phyloP scores from a whole-genome alignment of 1,140 invertebrate species.

The Ceratina australensis region DNA sequence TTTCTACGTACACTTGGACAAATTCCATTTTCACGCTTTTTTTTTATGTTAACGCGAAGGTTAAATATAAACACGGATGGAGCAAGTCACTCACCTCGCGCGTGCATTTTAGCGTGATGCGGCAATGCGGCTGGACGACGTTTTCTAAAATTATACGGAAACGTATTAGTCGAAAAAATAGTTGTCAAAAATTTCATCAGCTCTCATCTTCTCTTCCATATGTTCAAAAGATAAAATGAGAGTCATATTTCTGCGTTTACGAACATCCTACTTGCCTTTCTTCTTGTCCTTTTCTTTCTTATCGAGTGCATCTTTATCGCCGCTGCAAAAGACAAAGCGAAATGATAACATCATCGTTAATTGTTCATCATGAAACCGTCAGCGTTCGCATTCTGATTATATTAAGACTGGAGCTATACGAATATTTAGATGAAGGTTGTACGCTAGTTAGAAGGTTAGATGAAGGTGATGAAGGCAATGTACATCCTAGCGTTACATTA shows the following conservation, averaged over 20 bases:
- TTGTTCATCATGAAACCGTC: not conserved
- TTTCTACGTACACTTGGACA: not conserved
- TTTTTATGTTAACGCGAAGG: constrained; percentile 41
- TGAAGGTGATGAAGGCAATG: too few species aligned
- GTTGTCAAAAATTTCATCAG: not conserved
- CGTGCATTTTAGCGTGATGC: constrained; percentile 94
- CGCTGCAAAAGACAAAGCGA: constrained; percentile 65
- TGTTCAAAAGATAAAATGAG: not conserved
- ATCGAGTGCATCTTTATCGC: constrained; percentile 74
- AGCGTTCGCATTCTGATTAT: too few species aligned
- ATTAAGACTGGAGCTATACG: too few species aligned
- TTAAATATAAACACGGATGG: constrained; percentile 69
- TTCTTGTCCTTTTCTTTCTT: constrained; percentile 78
- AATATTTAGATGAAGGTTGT: too few species aligned
- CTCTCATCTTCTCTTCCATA: not conserved
- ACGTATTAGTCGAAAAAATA: not conserved
- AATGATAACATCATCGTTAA: not conserved
- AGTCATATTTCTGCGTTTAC: not conserved
- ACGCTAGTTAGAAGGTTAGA: too few species aligned
- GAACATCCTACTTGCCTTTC: constrained; percentile 68
- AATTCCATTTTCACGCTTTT: constrained; percentile 8
- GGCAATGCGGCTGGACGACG: constrained; percentile 91
- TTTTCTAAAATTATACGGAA: constrained; percentile 75
- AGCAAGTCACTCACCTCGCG: constrained; percentile 86
- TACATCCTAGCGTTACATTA: too few species aligned